A percentile compares a stretch with the other conserved stretches of the same genome.
These are phyloP conservation scores for Drosophila grimshawi DNA, from an alignment of 1,140 invertebrate species.

Conservation along the genomic window DNA sequence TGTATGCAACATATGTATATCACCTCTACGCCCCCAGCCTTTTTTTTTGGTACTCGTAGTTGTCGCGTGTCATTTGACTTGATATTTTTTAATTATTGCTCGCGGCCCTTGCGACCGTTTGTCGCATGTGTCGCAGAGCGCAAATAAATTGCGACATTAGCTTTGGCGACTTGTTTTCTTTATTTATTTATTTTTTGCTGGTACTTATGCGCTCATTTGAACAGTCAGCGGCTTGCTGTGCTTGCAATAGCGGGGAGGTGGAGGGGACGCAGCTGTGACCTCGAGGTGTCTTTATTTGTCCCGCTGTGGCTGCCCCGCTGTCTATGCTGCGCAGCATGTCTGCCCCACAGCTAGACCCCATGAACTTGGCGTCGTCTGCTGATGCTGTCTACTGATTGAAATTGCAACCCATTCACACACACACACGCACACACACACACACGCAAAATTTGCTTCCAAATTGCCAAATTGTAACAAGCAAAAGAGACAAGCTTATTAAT, in stretches of 20 bases:
- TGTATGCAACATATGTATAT: constrained; percentile 15
- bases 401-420: constrained; percentile 8
- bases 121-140: constrained; percentile 23
- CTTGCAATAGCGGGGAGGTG: background rate
- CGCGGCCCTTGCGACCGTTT: constrained; percentile 22
- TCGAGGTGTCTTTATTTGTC: constrained; percentile 53
- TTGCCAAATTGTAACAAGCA: constrained; percentile 5
- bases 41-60: background rate
- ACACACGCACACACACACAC: background rate
- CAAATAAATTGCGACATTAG: constrained; percentile 54
- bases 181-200: constrained; percentile 6
- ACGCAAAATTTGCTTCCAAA: constrained; percentile 29
- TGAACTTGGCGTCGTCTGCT: background rate
- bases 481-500: background rate
- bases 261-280: constrained; percentile 30
- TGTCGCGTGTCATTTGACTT: constrained; percentile 45
- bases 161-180: constrained; percentile 19
- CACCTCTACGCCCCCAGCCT: background rate
- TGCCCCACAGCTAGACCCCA: constrained; percentile 19
- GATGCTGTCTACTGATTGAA: constrained; percentile 20
- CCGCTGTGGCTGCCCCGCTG: constrained; percentile 10
- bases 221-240: constrained; percentile 47
- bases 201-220: constrained; percentile 57
- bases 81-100: constrained; percentile 41
- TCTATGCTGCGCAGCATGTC: constrained; percentile 30